Conservation (phyloP, 2,888 invertebrate species). For the Holacanthella duospinosa region DNA sequence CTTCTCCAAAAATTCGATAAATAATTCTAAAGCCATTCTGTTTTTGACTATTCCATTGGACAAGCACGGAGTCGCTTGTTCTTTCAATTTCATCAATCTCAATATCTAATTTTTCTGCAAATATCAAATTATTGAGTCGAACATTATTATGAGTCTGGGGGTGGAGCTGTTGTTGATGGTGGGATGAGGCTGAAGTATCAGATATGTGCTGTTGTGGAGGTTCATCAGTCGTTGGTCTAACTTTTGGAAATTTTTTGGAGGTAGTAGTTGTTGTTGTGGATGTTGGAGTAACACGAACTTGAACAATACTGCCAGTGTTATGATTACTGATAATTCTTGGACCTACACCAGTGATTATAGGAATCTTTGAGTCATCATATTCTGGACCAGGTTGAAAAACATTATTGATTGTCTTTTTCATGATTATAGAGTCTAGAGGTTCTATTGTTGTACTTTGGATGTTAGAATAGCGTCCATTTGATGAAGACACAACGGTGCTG, state of each 20-base stretch:
- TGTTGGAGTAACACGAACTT: constrained; percentile 11
- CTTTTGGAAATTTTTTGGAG: constrained; percentile 7
- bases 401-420: not conserved
- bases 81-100: constrained; percentile 73
- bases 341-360: constrained; percentile 37
- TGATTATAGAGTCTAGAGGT: constrained; percentile 9
- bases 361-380: constrained; percentile 36
- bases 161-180: not conserved
- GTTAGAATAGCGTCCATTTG: not conserved
- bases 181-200: not conserved
- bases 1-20: constrained; percentile 78
- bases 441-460: not conserved
- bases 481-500: constrained; percentile 21
- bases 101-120: constrained; percentile 45
- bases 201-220: not conserved
- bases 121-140: constrained; percentile 32
- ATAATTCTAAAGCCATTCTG: constrained; percentile 74
- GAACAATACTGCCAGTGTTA: constrained; percentile 19
- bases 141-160: not conserved
- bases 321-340: constrained; percentile 16
- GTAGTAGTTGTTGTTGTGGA: constrained; percentile 15
- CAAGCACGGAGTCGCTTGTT: constrained; percentile 63
- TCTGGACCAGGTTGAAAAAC: constrained; percentile 21
- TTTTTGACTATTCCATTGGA: constrained; percentile 83
- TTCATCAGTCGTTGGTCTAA: not conserved